Conservation (phyloP, 2,797 vertebrate genomes). For the Gymnoscopelus braueri region DNA sequence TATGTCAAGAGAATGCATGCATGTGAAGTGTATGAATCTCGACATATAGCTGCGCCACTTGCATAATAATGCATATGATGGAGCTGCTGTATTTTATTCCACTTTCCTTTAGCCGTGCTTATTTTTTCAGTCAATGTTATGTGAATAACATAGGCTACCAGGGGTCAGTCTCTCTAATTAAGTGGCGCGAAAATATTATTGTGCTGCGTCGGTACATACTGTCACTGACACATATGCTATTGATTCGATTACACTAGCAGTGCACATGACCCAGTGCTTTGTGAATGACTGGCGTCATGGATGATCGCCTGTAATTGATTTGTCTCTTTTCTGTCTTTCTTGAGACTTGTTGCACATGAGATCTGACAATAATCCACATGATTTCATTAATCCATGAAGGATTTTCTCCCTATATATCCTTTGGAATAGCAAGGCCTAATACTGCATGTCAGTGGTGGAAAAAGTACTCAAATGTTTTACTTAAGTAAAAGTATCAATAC, state of each 20-base stretch:
- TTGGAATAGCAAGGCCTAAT: neutral
- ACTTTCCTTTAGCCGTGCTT: slow-evolving; percentile 1
- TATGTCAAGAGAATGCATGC: neutral
- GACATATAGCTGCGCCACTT: neutral
- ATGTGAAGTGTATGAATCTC: neutral
- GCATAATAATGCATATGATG: slow-evolving; percentile 26
- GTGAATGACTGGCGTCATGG: slow-evolving; percentile 24
- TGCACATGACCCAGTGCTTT: slow-evolving; percentile 25
- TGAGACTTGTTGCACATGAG: slow-evolving; percentile 55
- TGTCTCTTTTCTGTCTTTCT: slow-evolving; percentile 26
- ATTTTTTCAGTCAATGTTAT: slow-evolving; percentile 15
- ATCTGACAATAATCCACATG: slow-evolving; percentile 33
- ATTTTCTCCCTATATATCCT: slow-evolving; percentile 27
- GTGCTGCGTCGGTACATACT: slow-evolving; percentile 18
- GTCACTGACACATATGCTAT: slow-evolving; percentile 35
- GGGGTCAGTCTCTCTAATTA: neutral
- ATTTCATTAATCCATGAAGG: slow-evolving; percentile 35
- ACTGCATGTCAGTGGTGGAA: neutral
- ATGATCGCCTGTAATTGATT: slow-evolving; percentile 57
- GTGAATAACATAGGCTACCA: slow-evolving; percentile 6
- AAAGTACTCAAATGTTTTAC: neutral
- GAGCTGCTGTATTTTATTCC: slow-evolving; percentile 12
- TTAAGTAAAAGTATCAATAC: too few species aligned
- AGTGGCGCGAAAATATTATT: slow-evolving; percentile 26
- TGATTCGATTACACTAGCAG: slow-evolving; percentile 42